Base-by-base conservation (phyloP, 2,113 vertebrate species). In the Helogale parvula region DNA sequence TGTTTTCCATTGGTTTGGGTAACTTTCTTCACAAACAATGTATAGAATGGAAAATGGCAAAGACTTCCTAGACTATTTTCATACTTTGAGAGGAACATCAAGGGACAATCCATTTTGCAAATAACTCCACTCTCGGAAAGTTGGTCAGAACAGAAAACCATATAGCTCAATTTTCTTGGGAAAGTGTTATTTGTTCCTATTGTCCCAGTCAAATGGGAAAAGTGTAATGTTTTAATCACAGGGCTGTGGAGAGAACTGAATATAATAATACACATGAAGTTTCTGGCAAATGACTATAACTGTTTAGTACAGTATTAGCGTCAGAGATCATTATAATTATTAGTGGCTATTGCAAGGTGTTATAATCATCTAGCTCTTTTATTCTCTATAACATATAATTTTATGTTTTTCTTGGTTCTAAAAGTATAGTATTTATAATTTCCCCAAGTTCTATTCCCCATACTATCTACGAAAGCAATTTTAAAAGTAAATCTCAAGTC, bases 301-400 rank as follows among this genome's bases (percentile, higher is more conserved):
- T 84, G n/a, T 4, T 41, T 88, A 83, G 13, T 72, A 52, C 2
- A 76, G 4, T 38, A 87, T 41, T 45, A 81, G 84, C 86, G 5
- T 19, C 81, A 76, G 2, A 60, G 65, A 92, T 35, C n/a, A 90
- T 19, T 92, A 79, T 21, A 90, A 88, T 63, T 91, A 41, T 69
- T 83, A 94, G 19, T 92, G 29, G 11, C 5, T 81, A 50, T 9
- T 60, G 2, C 15, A 19, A 90, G 19, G 2, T 71, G 47, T 87
- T 91, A 83, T 6, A 95, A 96, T 80, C 8, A 81, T 47, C 10
- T 33, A 69, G 35, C 21, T 96, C 19, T 96, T 95, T 71, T 83
- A 84, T 87, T 97, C 21, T 54, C 4, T 65, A 50, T 0, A 72
- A 84, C 0, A 87, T 45, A 25, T 29, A 85, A 63, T 85, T 88